Evolutionary conservation across 2,888 invertebrate genomes (phyloP).

Genomic region (Ptychoptera albimana): DNA sequence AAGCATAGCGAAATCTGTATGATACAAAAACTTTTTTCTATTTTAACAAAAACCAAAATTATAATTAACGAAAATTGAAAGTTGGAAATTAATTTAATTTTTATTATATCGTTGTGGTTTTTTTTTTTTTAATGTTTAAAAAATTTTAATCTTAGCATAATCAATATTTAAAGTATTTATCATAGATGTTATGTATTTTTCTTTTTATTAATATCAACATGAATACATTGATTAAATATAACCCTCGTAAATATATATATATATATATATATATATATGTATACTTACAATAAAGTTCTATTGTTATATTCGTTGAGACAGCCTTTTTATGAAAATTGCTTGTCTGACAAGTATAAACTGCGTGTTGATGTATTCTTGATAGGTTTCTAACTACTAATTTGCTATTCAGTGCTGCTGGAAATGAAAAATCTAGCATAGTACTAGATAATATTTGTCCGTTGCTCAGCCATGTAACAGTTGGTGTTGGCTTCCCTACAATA

Average conservation of each 20-base stretch:
- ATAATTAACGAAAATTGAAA: no score
- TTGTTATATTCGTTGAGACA: conserved; percentile 48
- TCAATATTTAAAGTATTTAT: not conserved
- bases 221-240: not conserved
- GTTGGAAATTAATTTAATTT: no score
- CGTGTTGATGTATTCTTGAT: conserved; percentile 54
- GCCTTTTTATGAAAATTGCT: conserved; percentile 45
- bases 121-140: no score
- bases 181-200: not conserved
- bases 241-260: no score
- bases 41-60: no score
- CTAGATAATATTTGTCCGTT: conserved; percentile 37
- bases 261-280: no score
- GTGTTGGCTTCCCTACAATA: conserved; percentile 51
- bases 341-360: conserved; percentile 61
- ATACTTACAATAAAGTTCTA: conserved; percentile 60
- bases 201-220: not conserved
- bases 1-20: no score
- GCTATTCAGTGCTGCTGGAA: conserved; percentile 36
- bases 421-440: conserved; percentile 26
- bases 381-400: conserved; percentile 43
- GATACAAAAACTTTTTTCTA: no score
- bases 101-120: no score
- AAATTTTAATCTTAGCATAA: no score
- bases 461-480: conserved; percentile 61